A percentile compares a stretch with the other conserved stretches of the same genome.
Evolutionary conservation across 2,888 invertebrate genomes (phyloP).

Genomic region (Ernsta delagoae): DNA sequence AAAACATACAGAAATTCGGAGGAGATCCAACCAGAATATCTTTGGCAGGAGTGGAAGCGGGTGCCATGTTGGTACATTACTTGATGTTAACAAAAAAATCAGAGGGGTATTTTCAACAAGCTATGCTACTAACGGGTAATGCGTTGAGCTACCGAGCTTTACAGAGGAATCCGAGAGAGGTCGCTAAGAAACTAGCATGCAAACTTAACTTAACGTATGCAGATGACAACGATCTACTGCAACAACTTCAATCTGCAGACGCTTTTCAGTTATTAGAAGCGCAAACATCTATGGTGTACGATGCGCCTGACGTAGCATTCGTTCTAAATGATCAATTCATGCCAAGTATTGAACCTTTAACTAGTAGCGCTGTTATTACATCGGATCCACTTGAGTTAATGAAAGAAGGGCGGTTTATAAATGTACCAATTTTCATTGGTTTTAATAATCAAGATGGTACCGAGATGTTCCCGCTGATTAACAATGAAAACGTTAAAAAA

Average conservation of each 20-base stretch:
- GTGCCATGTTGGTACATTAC: background rate
- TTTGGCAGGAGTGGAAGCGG: slow-evolving; percentile 2
- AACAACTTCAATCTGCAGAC: background rate
- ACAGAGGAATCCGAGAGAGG: background rate
- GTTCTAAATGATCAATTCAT: slow-evolving; percentile 3
- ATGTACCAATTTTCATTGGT: background rate
- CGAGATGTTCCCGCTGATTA: background rate
- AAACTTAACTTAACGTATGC: background rate
- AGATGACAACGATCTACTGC: background rate
- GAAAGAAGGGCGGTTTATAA: background rate
- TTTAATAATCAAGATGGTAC: background rate
- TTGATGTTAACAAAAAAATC: slow-evolving; percentile 2
- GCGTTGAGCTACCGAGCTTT: background rate
- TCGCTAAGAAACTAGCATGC: background rate
- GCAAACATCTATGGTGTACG: background rate
- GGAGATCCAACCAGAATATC: background rate
- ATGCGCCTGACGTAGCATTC: slow-evolving; percentile 7
- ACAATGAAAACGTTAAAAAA: background rate
- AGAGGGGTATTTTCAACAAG: background rate
- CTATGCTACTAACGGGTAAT: background rate
- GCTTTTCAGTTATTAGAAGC: background rate
- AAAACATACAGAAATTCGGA: slow-evolving; percentile 2
- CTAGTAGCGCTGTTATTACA: slow-evolving; percentile 1
- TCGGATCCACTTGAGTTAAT: background rate
- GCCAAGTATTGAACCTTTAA: background rate